These are phyloP conservation scores for Tineola bisselliella DNA, from an alignment of 2,888 invertebrate genomes.

Conservation along the genomic window DNA sequence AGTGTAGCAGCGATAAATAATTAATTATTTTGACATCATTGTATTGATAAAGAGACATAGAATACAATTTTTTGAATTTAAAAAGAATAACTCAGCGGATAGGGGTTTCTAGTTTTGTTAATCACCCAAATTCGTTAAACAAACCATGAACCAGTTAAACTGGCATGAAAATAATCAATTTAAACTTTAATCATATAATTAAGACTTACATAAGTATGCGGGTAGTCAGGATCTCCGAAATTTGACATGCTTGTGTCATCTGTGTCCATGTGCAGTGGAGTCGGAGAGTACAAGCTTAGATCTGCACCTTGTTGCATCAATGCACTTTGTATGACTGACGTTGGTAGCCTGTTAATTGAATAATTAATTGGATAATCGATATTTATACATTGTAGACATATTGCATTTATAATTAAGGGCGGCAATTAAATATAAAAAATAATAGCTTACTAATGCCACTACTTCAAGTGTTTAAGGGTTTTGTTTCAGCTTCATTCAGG, in stretches of 20 bases:
- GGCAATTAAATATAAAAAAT: too few relatives aligned
- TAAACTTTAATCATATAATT: background rate
- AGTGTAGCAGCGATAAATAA: too few relatives aligned
- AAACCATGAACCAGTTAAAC: background rate
- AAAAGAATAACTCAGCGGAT: too few relatives aligned
- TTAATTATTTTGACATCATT: too few relatives aligned
- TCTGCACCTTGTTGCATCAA: slow-evolving; percentile 58
- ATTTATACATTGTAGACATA: too few relatives aligned
- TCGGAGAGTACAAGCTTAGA: slow-evolving; percentile 58
- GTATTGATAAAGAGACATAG: too few relatives aligned
- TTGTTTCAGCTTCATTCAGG: too few relatives aligned
- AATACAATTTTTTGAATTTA: too few relatives aligned
- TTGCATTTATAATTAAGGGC: too few relatives aligned
- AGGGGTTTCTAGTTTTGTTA: background rate
- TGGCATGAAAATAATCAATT: background rate
- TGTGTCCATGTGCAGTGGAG: slow-evolving; percentile 47
- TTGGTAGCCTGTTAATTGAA: slow-evolving; percentile 40
- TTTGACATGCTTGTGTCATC: slow-evolving; percentile 48
- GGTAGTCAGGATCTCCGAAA: slow-evolving; percentile 38
- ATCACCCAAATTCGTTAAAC: background rate
- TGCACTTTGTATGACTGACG: slow-evolving; percentile 56
- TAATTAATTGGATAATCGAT: too few relatives aligned
- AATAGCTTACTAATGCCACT: too few relatives aligned
- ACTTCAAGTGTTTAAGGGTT: too few relatives aligned
- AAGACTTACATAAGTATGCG: slow-evolving; percentile 50